Evolutionary conservation across 2,113 vertebrate genomes (phyloP), one percentile per base, ranked within the genome.

Genomic region (Menidia beryllina): DNA sequence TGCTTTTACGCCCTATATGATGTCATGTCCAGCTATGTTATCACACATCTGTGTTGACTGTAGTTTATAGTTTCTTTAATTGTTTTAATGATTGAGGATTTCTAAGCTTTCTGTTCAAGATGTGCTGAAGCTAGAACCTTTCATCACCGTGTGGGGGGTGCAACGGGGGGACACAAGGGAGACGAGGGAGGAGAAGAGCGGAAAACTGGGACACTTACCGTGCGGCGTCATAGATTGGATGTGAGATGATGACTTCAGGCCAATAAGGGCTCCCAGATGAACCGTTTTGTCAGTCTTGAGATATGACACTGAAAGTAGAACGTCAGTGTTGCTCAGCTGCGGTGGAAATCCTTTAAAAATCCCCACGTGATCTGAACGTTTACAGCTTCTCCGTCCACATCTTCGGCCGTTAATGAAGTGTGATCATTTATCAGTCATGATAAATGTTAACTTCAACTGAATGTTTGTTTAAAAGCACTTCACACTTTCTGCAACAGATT

Each of bases 171-270:
- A 75, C 41, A 68, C 30, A 56, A 73, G 63, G 48, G 62, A 70
- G 69, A 63, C 56, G 49, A 78, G 54, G 25, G 50, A 71, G 53
- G 54, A 72, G 30, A 61, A 21, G 41, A 59, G 38, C 52, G 56
- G 30, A 55, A 76, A 72, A 52, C 36, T 69, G 34, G 75, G 69
- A 72, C 69, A 63, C 27, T 77, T 34, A 48, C 43, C 7, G 61
- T 77, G 73, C 68, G 53, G 38, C 51, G 53, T 79, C 77, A 64
- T 56, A 75, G 69, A 79, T 63, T 76, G 69, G 71, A 75, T 75
- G 53, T 81, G 73, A 75, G 69, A 34, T 69, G 62, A 60, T 66
- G 65, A 67, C 65, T 69, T 21, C 52, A 48, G 69, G 69, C 80
- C 54, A 65, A 38, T 70, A 75, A 77, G 52, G 56, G 50, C 20